Conservation (phyloP, 2,113 vertebrate genomes). For the Rhegmatorhina hoffmannsi region DNA sequence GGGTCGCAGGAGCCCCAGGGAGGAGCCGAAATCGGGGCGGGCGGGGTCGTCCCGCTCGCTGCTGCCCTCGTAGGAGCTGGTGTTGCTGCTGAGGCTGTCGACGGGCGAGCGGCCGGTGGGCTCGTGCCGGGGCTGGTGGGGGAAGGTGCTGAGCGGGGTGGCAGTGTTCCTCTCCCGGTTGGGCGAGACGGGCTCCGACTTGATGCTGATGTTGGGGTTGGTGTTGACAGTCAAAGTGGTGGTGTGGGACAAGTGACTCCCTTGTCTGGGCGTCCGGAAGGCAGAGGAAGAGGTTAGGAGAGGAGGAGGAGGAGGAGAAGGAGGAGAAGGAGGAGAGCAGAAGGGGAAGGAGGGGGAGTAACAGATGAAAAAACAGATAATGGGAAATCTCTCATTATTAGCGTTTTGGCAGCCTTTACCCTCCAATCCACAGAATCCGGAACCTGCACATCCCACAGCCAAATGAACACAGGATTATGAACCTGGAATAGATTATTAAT, state of each 20-base stretch:
- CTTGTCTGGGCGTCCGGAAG: slow-evolving; percentile 77
- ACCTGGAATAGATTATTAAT: neutral
- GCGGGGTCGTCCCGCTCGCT: slow-evolving; percentile 88
- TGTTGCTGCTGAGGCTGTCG: slow-evolving; percentile 93
- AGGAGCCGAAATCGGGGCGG: slow-evolving; percentile 80
- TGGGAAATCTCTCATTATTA: neutral
- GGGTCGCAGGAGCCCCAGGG: slow-evolving; percentile 85
- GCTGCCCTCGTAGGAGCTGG: slow-evolving; percentile 90
- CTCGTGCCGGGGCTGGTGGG: slow-evolving; percentile 81
- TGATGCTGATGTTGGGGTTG: slow-evolving; percentile 91
- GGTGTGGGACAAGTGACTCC: slow-evolving; percentile 87
- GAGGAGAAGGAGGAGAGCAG: neutral
- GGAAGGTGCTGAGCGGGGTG: slow-evolving; percentile 85
- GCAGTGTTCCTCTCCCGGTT: slow-evolving; percentile 86
- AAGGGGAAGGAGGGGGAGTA: neutral
- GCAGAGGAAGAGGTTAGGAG: neutral
- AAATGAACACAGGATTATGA: neutral
- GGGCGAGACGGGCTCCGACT: slow-evolving; percentile 93
- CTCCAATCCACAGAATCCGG: neutral
- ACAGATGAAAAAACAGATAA: slow-evolving; percentile 7
- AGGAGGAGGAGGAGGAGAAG: neutral
- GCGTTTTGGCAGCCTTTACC: neutral
- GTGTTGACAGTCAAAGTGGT: slow-evolving; percentile 94
- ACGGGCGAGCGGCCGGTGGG: slow-evolving; percentile 85
- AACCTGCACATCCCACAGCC: rapidly evolving